Evolutionary conservation across 2,797 vertebrate genomes (phyloP), one percentile per base, ranked within the genome.

Genomic region (Ceyx erithaca): DNA sequence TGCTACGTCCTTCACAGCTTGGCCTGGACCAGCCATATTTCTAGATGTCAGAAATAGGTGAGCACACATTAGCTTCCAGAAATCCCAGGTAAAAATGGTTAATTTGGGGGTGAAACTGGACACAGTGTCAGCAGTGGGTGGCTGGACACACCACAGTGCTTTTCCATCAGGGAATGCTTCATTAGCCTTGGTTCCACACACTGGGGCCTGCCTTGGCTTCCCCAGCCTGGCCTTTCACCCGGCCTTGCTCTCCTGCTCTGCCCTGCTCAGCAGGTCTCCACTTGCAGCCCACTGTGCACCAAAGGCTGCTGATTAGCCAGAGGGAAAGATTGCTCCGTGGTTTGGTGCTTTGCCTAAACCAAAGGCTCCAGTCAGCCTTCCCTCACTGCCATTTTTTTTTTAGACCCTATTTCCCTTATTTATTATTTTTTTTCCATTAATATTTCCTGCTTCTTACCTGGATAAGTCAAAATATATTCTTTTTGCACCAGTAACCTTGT

Each of bases 241-340:
- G 46, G 59, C n/a, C 7, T 68, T 51, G 40, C 45, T 73, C 46
- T 73, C 23, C n/a, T 0, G 1, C 22, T 55, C 13, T 55, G 49
- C n/a, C n/a, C 12, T 1, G 2, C 37, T 46, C 37, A 0, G 0
- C 3, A 3, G 20, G 7, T 61, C 30, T 68, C 46, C 37, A 8
- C 23, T 37, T 43, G 8, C 0, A 43, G 11, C 2, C 22, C 55
- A 33, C 12, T 6, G 4, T 30, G 54, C 57, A 26, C 21, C 8
- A 7, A 54, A 63, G n/a, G 41, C 62, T 67, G 25, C 1, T 15
- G 66, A 17, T 30, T n/a, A 12, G 28, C 15, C 14, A 54, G 9
- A 69, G 43, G 43, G 43, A 51, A 45, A 80, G 70, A 30, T 21
- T 41, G 10, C 55, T 85, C 54, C 30, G 31, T 1, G 2, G 3